Base-by-base conservation (phyloP, 2,888 invertebrate genomes). In the Bombylius major region DNA sequence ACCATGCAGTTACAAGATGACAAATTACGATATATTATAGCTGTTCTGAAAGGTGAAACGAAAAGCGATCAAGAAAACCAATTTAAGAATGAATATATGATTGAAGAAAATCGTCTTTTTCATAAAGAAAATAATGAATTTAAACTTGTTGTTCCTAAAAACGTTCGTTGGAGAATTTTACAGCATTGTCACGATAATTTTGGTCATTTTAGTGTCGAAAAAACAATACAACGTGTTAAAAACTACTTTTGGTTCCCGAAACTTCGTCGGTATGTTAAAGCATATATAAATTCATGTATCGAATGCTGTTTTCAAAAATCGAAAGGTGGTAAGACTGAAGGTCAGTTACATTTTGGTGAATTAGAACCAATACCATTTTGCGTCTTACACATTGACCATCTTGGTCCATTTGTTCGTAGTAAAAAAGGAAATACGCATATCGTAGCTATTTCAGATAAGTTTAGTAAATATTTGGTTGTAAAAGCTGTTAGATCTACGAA, bases 121-220 rank as follows among this genome's bases (percentile, higher is more conserved):
- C 56, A 59, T 11, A 56, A 50, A 48, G 36, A 12, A 34, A 53
- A 48, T 8, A 51, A 49, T 33, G 23, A 13, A 33, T 55, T 34
- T 32, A 55, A 49, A n/a, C 49, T 62, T 31, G n/a, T n/a, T n/a
- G 59, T 64, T 8, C 62, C 63, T 5, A 51, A 58, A 33, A 36
- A 51, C 0, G 46, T 59, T 1, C 47, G 59, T 33, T 64, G 62
- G 63, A 50, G 61, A 12, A 9, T 36, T 23, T 23, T 23, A 23
- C 23, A 23, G 23, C 3, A 23, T 23, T 56, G 58, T 44, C 63
- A 65, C 45, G 63, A 65, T 39, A 60, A 65, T 9, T 53, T 58
- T 5, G 64, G 62, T 4, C 65, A 66, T 45, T 65, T 62, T 46
- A 55, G 58, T 11, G 5, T 60, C 0, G 61, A 62, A 14, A 64